Percentiles rank a stretch among this genome's conserved stretches.
Evolutionary conservation across 2,797 vertebrate species (phyloP).

Genomic region (Chanos chanos): DNA sequence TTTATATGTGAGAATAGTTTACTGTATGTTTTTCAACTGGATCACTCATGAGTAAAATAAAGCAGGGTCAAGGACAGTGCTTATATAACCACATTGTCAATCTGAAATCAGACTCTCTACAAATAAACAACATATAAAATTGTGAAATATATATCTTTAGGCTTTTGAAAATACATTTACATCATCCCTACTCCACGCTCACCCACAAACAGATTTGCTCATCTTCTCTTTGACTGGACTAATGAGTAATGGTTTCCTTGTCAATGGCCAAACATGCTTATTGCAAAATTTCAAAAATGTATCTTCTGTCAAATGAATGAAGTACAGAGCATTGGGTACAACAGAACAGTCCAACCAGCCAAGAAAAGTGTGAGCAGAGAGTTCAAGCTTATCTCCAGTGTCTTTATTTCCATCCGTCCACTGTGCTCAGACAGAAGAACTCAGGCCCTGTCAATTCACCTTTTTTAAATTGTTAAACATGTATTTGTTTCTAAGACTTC

Average conservation of each 20-base stretch:
- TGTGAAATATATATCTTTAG: slow-evolving; percentile 94
- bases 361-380: slow-evolving; percentile 66
- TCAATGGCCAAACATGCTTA: slow-evolving; percentile 73
- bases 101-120: slow-evolving; percentile 88
- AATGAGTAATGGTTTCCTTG: slow-evolving; percentile 71
- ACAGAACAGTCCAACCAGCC: slow-evolving; percentile 64
- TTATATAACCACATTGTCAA: slow-evolving; percentile 71
- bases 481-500: too few species aligned
- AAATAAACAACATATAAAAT: slow-evolving; percentile 92
- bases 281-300: slow-evolving; percentile 73
- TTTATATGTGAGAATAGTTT: too few species aligned
- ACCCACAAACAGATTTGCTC: slow-evolving; percentile 56
- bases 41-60: slow-evolving; percentile 26
- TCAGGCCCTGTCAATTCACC: too few species aligned
- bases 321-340: slow-evolving; percentile 74
- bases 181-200: too few species aligned
- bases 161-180: slow-evolving; percentile 93
- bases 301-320: slow-evolving; percentile 56
- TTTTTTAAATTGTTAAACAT: too few species aligned
- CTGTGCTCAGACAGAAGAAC: slow-evolving; percentile 19
- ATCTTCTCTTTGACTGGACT: slow-evolving; percentile 68
- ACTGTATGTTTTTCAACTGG: too few species aligned
- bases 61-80: slow-evolving; percentile 36
- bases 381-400: slow-evolving; percentile 12
- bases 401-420: slow-evolving; percentile 6